Evolutionary conservation across 2,113 vertebrate genomes (phyloP).

Genomic region (Serilophus lunatus): DNA sequence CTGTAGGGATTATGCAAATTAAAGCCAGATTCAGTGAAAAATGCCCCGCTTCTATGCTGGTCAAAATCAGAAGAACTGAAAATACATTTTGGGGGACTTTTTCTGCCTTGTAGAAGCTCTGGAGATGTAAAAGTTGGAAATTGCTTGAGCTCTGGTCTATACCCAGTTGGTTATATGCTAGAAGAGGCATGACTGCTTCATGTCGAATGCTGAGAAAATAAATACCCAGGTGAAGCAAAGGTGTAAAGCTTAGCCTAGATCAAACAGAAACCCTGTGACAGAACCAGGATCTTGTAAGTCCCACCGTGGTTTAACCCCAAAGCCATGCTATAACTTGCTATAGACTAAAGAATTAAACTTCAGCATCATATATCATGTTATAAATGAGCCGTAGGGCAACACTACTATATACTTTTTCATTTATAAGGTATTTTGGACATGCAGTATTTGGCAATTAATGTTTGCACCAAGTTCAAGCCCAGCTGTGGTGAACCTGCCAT

Average conservation of each 20-base stretch:
- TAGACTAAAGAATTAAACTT: not conserved
- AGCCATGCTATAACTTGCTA: not conserved
- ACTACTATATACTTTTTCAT: not conserved
- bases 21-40: constrained; percentile 7
- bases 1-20: constrained; percentile 5
- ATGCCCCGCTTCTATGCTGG: not conserved
- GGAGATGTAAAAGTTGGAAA: not conserved
- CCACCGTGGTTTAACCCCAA: not conserved
- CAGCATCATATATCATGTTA: not conserved
- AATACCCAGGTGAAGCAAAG: not conserved
- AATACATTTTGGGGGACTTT: not conserved
- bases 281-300: not conserved
- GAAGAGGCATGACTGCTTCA: not conserved
- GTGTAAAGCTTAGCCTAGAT: not conserved
- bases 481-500: not conserved
- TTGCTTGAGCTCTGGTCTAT: not conserved
- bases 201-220: not conserved
- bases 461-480: not conserved
- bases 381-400: not conserved
- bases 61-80: not conserved
- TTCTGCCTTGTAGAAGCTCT: not conserved
- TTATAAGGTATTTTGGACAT: not conserved
- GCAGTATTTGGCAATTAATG: not conserved
- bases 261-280: not conserved
- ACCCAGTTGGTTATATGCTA: not conserved